Base-by-base conservation (phyloP, 1,140 invertebrate species). In the Zaprionus taronus region DNA sequence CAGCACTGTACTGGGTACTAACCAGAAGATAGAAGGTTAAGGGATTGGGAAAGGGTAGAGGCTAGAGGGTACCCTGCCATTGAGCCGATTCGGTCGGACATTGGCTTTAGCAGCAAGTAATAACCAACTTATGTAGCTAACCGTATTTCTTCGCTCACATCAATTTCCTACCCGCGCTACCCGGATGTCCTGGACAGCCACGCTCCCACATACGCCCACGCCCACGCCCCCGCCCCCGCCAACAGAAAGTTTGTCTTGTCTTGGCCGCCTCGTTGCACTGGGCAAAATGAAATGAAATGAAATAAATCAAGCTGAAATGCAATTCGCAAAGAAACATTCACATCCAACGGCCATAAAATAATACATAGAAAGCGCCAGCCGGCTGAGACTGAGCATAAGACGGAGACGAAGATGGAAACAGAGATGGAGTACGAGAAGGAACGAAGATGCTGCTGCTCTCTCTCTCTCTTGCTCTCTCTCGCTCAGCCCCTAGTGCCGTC, bases 301-400 rank as follows among this genome's bases (percentile, higher is more conserved):
- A 90, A 89, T 89, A 89, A 89, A 89, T 89, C 84, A 89, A 89
- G 84, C 84, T 89, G 84, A 89, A 89, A 84, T 89, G 84, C 85
- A 89, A 89, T 89, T 84, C 84, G 84, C 84, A 76, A 81, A 79
- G 85, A 80, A 90, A 90, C 85, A 90, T 79, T 80, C 78, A 90
- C n/a, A 47, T 17, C 41, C 41, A 47, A 47, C 55, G 36, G 72
- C 81, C 78, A 87, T 89, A 90, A 89, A 90, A 90, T 89, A 90
- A 89, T 77, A 78, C 74, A 73, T 66, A 57, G 72, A 65, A 66
- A 38, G 36, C n/a, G 7, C 22, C 51, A 62, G 49, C 41, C 38
- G 57, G 36, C 57, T 41, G 9, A 28, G 38, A 22, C 60, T 62
- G 60, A 44, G n/a, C 11, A 34, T 60, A 12, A 61, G 20, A 44